Percentiles rank a stretch among this genome's conserved stretches.
These are phyloP conservation scores for Anolis sagrei DNA, from an alignment of 2,113 vertebrate genomes.

Conservation along the genomic window DNA sequence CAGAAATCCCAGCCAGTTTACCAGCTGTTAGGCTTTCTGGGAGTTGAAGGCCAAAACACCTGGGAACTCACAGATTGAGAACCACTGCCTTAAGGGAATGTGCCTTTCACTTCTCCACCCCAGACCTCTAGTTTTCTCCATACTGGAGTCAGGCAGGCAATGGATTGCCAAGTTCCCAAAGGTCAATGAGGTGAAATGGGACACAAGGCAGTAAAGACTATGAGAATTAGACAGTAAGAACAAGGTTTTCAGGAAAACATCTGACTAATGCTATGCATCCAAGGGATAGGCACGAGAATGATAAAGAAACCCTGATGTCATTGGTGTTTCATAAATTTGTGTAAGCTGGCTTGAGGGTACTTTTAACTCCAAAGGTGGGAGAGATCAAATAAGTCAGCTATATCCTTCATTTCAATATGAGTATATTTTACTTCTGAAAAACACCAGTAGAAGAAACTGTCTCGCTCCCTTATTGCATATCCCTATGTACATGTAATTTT, in stretches of 20 bases:
- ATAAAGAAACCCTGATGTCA: background rate
- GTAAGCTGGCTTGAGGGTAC: background rate
- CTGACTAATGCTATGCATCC: background rate
- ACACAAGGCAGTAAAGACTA: background rate
- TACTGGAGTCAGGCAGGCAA: background rate
- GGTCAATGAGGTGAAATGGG: background rate
- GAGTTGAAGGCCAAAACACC: no score
- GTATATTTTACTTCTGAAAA: background rate
- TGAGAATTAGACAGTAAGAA: background rate
- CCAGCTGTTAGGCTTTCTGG: no score
- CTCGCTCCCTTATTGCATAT: background rate
- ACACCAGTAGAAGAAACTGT: background rate
- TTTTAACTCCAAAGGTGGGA: background rate
- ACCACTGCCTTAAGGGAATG: no score
- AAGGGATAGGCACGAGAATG: background rate
- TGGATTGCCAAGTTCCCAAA: background rate
- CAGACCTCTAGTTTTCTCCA: background rate
- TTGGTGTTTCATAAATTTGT: background rate
- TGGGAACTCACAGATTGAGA: no score
- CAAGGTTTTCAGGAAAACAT: background rate
- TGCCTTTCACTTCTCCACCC: background rate
- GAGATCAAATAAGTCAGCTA: background rate
- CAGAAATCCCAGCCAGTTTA: no score
- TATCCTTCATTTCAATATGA: background rate
- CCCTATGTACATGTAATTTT: background rate